A percentile compares a stretch with the other conserved stretches of the same genome.
Conservation (phyloP, 2,888 invertebrate genomes). For the Pseudococcus jackbeardsleyi region DNA sequence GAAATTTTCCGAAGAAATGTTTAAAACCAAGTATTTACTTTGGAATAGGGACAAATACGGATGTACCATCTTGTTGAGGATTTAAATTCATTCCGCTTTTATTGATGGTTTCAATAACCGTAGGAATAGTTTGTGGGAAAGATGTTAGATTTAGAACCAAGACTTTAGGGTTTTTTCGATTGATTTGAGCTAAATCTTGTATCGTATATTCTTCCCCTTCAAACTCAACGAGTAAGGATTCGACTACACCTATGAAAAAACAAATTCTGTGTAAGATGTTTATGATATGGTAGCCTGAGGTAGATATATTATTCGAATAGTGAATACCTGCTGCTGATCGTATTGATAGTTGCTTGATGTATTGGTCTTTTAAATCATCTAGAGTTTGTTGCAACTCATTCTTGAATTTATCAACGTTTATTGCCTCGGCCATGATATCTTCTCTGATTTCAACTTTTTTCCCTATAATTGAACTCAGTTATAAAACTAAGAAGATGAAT, state of each 20-base stretch:
- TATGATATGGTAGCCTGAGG: not conserved
- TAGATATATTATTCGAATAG: not conserved
- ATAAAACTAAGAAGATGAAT: not conserved
- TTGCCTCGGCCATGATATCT: slow-evolving; percentile 78
- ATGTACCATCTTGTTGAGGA: slow-evolving; percentile 95
- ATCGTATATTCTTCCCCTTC: slow-evolving; percentile 86
- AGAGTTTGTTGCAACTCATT: slow-evolving; percentile 78
- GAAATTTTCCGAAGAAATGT: too few relatives aligned
- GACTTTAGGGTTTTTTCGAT: slow-evolving; percentile 87
- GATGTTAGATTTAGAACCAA: slow-evolving; percentile 86
- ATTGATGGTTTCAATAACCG: slow-evolving; percentile 81
- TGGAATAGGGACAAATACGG: slow-evolving; percentile 88
- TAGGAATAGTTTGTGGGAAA: slow-evolving; percentile 88
- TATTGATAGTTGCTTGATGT: slow-evolving; percentile 82
- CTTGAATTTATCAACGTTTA: slow-evolving; percentile 80
- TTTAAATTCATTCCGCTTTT: slow-evolving; percentile 91
- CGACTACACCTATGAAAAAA: slow-evolving; percentile 79
- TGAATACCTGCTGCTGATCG: slow-evolving; percentile 79
- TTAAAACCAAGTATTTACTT: slow-evolving; percentile 75
- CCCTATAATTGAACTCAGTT: slow-evolving; percentile 61
- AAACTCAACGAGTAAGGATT: slow-evolving; percentile 80
- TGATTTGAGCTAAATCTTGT: slow-evolving; percentile 90
- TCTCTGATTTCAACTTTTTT: slow-evolving; percentile 79
- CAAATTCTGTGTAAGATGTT: not conserved
- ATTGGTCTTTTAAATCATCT: slow-evolving; percentile 83